phyloP scores from a whole-genome alignment of 37 sponge, comb jelly and placozoan species.

The Corticium candelabrum region DNA sequence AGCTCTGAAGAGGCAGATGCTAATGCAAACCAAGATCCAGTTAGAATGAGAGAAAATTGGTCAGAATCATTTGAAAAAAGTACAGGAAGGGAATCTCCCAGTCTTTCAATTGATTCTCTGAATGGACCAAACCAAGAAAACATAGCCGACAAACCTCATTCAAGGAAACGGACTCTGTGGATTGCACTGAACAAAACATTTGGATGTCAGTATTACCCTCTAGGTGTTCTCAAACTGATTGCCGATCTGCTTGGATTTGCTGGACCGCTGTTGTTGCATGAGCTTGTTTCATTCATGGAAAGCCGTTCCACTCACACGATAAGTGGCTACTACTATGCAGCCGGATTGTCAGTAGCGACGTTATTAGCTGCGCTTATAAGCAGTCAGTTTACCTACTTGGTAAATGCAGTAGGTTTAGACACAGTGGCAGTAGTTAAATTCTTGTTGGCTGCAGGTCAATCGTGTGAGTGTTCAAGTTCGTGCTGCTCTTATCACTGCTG shows the following conservation, averaged over 20 bases:
- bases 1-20: constrained; percentile 6
- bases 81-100: no score
- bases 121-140: background rate
- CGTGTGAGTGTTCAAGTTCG: constrained; percentile 70
- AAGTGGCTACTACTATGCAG: constrained; percentile 73
- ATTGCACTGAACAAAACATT: constrained; percentile 66
- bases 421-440: background rate
- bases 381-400: constrained; percentile 67
- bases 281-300: constrained; percentile 74
- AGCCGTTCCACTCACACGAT: background rate
- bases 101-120: background rate
- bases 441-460: constrained; percentile 48
- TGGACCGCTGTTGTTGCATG: constrained; percentile 80
- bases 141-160: background rate
- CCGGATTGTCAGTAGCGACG: constrained; percentile 52
- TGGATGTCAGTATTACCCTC: constrained; percentile 88
- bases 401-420: constrained; percentile 1
- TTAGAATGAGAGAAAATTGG: background rate
- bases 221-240: constrained; percentile 70
- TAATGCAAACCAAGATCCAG: background rate
- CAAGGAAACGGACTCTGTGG: constrained; percentile 29
- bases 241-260: constrained; percentile 72
- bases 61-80: background rate
- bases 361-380: constrained; percentile 47
- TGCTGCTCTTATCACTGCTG: constrained; percentile 69